Evolutionary conservation across 2,888 invertebrate genomes (phyloP).

Genomic region (Hemithea aestivaria): DNA sequence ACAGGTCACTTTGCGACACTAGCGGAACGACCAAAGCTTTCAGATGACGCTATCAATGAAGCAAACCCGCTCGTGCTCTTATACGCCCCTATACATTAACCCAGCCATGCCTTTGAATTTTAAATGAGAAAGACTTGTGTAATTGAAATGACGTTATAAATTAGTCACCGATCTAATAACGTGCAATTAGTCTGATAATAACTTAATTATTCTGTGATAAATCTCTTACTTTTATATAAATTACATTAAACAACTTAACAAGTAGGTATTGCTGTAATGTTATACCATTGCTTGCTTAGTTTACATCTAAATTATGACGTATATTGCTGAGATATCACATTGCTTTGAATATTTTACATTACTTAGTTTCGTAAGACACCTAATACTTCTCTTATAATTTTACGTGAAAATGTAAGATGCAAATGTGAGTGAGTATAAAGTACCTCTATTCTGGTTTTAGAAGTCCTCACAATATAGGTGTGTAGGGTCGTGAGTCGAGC

Average conservation of each 20-base stretch:
- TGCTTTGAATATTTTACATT: conserved; percentile 4
- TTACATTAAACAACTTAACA: conserved; percentile 7
- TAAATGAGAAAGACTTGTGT: conserved; percentile 65
- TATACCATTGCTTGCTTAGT: conserved; percentile 14
- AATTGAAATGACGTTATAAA: conserved; percentile 59
- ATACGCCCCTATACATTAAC: conserved; percentile 65
- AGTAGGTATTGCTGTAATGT: conserved; percentile 12
- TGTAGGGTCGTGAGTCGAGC: conserved; percentile 40
- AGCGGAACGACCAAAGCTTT: conserved; percentile 16
- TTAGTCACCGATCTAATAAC: conserved; percentile 36
- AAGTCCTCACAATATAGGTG: neutral
- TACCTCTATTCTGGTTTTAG: conserved; percentile 1
- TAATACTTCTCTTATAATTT: neutral
- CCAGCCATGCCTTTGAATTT: conserved; percentile 59
- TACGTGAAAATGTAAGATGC: conserved; percentile 4
- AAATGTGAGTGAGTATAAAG: neutral
- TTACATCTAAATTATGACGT: conserved; percentile 16
- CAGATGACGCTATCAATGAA: conserved; percentile 60
- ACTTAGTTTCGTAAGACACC: conserved; percentile 5
- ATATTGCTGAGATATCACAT: conserved; percentile 7
- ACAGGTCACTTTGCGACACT: conserved; percentile 13
- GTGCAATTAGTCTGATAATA: conserved; percentile 26
- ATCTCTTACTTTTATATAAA: conserved; percentile 12
- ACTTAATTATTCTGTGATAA: conserved; percentile 26
- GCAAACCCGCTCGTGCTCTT: conserved; percentile 60